phyloP scores from a whole-genome alignment of 2,888 invertebrate species.

The Eilema sororculum region DNA sequence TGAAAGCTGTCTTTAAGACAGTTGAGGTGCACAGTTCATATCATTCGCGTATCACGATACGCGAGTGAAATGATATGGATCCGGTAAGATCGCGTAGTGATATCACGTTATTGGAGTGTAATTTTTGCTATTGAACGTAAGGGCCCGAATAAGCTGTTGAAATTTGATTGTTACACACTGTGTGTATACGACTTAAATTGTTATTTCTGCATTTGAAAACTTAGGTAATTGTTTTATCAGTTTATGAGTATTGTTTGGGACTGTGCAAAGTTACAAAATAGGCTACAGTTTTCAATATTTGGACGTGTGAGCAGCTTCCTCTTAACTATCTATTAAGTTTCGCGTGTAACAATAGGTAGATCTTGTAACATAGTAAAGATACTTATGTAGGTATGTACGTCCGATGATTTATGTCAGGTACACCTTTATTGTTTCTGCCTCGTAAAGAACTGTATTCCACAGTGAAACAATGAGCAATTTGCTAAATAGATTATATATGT shows the following conservation, averaged over 20 bases:
- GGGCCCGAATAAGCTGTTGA: slow-evolving; percentile 32
- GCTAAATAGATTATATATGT: slow-evolving; percentile 84
- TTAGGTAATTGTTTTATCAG: slow-evolving; percentile 65
- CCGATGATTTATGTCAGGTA: slow-evolving; percentile 81
- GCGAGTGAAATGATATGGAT: slow-evolving; percentile 12
- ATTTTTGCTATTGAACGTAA: slow-evolving; percentile 48
- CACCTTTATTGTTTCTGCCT: slow-evolving; percentile 83
- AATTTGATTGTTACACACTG: slow-evolving; percentile 53
- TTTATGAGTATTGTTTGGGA: slow-evolving; percentile 65
- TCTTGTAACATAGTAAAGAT: slow-evolving; percentile 73
- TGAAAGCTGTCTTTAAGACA: slow-evolving; percentile 14
- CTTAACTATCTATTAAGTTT: slow-evolving; percentile 69
- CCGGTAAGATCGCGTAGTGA: slow-evolving; percentile 15
- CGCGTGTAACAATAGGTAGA: slow-evolving; percentile 72
- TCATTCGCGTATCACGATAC: slow-evolving; percentile 11
- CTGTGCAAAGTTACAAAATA: slow-evolving; percentile 66
- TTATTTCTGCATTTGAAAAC: slow-evolving; percentile 65
- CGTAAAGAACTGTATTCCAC: slow-evolving; percentile 83
- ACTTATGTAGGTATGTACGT: slow-evolving; percentile 73
- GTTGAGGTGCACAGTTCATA: slow-evolving; percentile 1
- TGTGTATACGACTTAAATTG: slow-evolving; percentile 83
- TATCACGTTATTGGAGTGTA: slow-evolving; percentile 27
- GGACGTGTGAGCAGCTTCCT: slow-evolving; percentile 55
- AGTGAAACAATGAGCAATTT: slow-evolving; percentile 85
- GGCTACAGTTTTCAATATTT: slow-evolving; percentile 53